Conservation (phyloP, 1,140 invertebrate species). For the Neodiprion virginianus region DNA sequence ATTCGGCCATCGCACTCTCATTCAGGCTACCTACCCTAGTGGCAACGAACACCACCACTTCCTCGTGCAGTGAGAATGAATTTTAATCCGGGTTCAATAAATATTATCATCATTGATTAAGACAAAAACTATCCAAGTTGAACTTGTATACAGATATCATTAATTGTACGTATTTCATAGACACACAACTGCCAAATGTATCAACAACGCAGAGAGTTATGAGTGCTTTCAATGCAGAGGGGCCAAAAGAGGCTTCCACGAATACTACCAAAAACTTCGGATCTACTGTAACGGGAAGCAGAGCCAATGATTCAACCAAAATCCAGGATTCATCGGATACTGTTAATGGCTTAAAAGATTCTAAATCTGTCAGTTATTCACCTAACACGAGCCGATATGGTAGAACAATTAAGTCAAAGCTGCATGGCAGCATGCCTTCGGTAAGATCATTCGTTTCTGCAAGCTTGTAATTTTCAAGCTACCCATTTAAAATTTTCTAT, state of each 20-base stretch:
- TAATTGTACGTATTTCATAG: not conserved
- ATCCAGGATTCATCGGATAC: not conserved
- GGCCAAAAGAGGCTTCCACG: not conserved
- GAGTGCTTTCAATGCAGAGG: not conserved
- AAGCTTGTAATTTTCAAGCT: too few relatives aligned
- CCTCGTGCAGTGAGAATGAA: not conserved
- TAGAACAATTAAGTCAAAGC: constrained; percentile 32
- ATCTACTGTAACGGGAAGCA: not conserved
- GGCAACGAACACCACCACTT: constrained; percentile 2
- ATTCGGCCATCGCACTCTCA: too few relatives aligned
- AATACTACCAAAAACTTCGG: not conserved
- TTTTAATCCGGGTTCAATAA: not conserved
- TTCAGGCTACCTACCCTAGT: too few relatives aligned
- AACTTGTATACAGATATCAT: not conserved
- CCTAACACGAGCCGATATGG: constrained; percentile 34
- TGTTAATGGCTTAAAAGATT: constrained; percentile 12
- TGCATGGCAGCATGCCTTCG: constrained; percentile 17
- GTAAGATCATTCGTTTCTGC: not conserved
- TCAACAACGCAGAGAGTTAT: not conserved
- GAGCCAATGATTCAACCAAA: not conserved
- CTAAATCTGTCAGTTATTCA: constrained; percentile 2
- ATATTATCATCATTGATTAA: not conserved
- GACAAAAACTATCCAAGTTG: not conserved
- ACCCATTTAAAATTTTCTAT: constrained; percentile 25
- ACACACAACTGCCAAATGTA: not conserved